Evolutionary conservation across 2,888 invertebrate genomes (phyloP), one percentile per base, ranked within the genome.

Genomic region (Spialia ferax): DNA sequence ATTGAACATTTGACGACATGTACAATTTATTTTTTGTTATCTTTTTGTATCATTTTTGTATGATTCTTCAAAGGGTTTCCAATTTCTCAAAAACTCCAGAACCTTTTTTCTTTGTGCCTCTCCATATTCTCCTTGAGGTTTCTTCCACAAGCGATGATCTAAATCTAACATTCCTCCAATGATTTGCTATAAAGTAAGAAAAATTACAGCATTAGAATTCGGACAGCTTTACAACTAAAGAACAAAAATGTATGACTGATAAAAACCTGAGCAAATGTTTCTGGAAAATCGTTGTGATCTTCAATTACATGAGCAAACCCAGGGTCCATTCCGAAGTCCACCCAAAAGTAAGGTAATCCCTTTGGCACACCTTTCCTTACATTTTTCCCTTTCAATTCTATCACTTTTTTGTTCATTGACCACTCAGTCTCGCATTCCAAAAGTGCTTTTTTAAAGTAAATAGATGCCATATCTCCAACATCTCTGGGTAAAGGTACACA

Each of bases 231-330:
- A n/a, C n/a, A n/a, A n/a, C n/a, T 10, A 7, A 32, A 32, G 32
- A 10, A 10, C 7, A 69, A 55, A 45, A 42, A 20, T 48, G 11
- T 48, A 8, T 22, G 8, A 20, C 10, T 48, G 20, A 5, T 20
- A 45, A 48, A 55, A 20, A 97, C 97, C 94, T 97, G 97, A 5
- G 98, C 99, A 95, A 99, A 99, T 87, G 97, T 97, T 62, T 85
- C 89, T 0, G 99, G 98, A 88, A 99, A 99, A 45, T 95, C 85
- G 66, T 96, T 94, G 82, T 98, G 97, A 86, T 99, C 98, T 91
- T 99, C 99, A 79, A 99, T 98, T 0, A 99, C 97, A 91, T 99
- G 99, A 56, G 99, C 99, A 93, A 97, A 99, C 0, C 99, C 99
- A 62, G 96, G 95, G 52, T 97, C 96, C 92, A 96, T 95, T 18